Base-by-base conservation (phyloP, 1,140 invertebrate genomes). In the Trinorchestia longiramus region DNA sequence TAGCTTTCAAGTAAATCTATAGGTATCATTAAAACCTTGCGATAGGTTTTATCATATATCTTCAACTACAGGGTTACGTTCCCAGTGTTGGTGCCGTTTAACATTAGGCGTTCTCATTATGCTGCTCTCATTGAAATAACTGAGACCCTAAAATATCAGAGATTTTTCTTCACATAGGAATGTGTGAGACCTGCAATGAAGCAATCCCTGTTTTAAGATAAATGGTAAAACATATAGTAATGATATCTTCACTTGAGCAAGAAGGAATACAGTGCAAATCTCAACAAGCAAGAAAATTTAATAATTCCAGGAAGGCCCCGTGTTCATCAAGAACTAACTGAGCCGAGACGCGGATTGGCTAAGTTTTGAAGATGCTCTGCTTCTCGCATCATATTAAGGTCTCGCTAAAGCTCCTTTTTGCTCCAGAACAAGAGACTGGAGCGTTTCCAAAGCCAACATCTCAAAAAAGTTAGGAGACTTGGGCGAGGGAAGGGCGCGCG, bases 381-480 rank as follows among this genome's bases (percentile, higher is more conserved):
- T 94, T 94, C 92, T 43, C 40, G 92, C 92, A 45, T 94, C 92
- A 94, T 94, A 94, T 94, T 94, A 94, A 94, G 92, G 19, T 47
- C 43, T 47, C 41, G 43, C 41, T 47, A 94, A 94, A 94, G 92
- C 92, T 94, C 40, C 92, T 94, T 47, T 94, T 45, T 94, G 92
- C 92, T 45, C 47, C 92, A 43, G 43, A 94, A 94, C 92, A 94
- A 94, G 92, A 94, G 92, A 94, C 92, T 94, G 92, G 92, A 44
- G 92, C 92, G 92, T 94, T 94, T 45, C 44, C 92, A 94, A 94
- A 94, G 92, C 92, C 92, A 94, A 94, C 92, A 94, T 94, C 92
- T 43, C 92, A 17, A 44, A 40, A 94, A 94, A 94, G 92, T 94
- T 94, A 94, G 43, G 44, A 47, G 92, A 94, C 41, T 43, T 45